A percentile compares a stretch with the other conserved stretches of the same genome.
These are phyloP conservation scores for Xanthia togata DNA, from an alignment of 2,888 invertebrate species.

Conservation along the genomic window DNA sequence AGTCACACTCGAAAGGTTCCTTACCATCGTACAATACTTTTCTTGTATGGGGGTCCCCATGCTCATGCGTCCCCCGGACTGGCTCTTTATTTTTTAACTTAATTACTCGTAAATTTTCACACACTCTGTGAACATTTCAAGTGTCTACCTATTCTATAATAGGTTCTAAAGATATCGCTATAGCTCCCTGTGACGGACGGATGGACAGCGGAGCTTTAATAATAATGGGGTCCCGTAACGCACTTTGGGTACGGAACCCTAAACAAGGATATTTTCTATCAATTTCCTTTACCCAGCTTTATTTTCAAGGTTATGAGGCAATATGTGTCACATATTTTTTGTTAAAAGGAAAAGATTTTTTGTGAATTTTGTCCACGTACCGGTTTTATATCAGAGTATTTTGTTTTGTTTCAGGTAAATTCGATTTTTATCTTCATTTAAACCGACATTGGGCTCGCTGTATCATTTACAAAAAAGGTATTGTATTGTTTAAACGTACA, in stretches of 20 bases:
- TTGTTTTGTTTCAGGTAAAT: constrained; percentile 51
- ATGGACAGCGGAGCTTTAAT: neutral
- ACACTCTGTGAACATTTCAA: too few relatives aligned
- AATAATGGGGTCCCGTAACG: too few relatives aligned
- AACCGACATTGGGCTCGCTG: constrained; percentile 16
- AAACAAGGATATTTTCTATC: constrained; percentile 40
- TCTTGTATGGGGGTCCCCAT: too few relatives aligned
- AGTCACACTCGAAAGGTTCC: too few relatives aligned
- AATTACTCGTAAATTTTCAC: too few relatives aligned
- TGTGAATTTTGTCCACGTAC: constrained; percentile 33
- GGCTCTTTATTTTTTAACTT: too few relatives aligned
- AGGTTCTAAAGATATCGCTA: too few relatives aligned
- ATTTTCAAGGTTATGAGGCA: constrained; percentile 40
- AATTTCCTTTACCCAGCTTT: constrained; percentile 31
- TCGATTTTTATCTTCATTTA: constrained; percentile 30
- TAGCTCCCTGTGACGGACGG: too few relatives aligned
- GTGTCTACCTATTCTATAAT: too few relatives aligned
- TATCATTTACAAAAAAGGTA: constrained; percentile 33
- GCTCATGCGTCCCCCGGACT: too few relatives aligned
- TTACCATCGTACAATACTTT: too few relatives aligned
- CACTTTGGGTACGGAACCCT: too few relatives aligned
- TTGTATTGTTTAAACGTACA: constrained; percentile 7
- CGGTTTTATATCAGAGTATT: constrained; percentile 22
- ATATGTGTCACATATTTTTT: constrained; percentile 38
- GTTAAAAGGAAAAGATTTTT: constrained; percentile 6